Base-by-base conservation (phyloP, 2,113 vertebrate genomes). In the Setophaga kirtlandii region DNA sequence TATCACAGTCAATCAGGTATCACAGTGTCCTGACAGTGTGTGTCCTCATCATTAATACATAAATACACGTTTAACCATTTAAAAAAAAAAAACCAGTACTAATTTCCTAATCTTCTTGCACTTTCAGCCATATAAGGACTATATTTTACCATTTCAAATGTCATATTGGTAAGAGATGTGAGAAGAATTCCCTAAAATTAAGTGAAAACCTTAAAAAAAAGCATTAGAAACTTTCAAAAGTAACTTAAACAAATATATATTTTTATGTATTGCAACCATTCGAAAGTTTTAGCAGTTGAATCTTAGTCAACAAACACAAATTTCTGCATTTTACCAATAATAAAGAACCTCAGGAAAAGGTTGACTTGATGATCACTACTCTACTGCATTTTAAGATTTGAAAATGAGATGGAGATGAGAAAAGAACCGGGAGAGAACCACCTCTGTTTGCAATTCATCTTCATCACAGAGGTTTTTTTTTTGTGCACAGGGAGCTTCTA, bases 371-470 rank as follows among this genome's bases (percentile, higher is more conserved):
- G 9, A 41, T 37, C 19, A 46, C 5, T 42, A 21, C 5, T 62
- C 7, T 47, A 46, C 23, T 73, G 12, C 8, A 49, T 76, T 92
- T 86, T 81, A 42, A 69, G 15, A 42, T 71, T 35, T 78, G 35
- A 23, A 74, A 86, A 50, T 1, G 6, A 69, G 17, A 68, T 7
- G 15, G 12, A 47, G 5, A 22, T 44, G 11, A 41, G 17, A 83
- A 5, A 15, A 55, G 12, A 58, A 7, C 7, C 41, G 28, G 1
- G 1, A 67, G 14, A 44, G 27, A 41, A 22, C 9, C 3, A 1
- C 11, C 13, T 64, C 7, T 3, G 0, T 33, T 55, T 76, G 19
- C 0, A 1, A 8, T 30, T 82, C 30, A 31, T 19, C 9, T 4
- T 25, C 47, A 44, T 19, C 22, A 56, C 16, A 60, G n/a, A 0